phyloP scores from a whole-genome alignment of 2,113 vertebrate genomes.

The Tragelaphus scriptus region DNA sequence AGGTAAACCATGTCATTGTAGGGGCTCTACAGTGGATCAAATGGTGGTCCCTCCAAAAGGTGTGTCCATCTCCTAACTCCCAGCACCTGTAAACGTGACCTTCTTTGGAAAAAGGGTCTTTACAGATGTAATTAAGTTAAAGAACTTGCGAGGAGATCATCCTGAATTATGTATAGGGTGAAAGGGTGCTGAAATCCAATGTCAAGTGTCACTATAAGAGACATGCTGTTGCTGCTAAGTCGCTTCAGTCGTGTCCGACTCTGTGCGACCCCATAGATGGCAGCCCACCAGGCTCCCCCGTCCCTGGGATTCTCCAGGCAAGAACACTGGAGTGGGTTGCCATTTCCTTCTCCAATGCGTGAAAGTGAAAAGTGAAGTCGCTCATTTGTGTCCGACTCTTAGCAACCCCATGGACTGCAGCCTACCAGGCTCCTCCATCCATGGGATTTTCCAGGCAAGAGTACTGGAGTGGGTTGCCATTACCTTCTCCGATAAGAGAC shows the following conservation, averaged over 20 bases:
- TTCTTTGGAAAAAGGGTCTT: not conserved
- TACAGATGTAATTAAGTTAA: not conserved
- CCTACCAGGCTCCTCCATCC: too few species aligned
- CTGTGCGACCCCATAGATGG: too few species aligned
- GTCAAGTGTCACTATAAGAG: not conserved
- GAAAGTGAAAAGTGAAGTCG: too few species aligned
- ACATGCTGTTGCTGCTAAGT: not conserved
- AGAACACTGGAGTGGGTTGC: too few species aligned
- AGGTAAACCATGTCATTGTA: not conserved
- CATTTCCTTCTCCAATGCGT: too few species aligned
- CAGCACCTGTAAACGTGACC: not conserved
- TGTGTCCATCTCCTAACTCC: not conserved
- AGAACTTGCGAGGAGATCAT: not conserved
- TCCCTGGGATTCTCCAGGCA: too few species aligned
- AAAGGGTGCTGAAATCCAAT: not conserved
- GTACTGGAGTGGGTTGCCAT: too few species aligned
- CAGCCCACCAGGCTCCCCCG: rapidly evolving
- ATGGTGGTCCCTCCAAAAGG: not conserved
- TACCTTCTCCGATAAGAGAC: too few species aligned
- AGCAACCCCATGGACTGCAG: too few species aligned
- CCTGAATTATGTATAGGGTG: not conserved
- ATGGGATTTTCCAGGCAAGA: too few species aligned
- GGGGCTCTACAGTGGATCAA: not conserved
- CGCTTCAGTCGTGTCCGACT: too few species aligned
- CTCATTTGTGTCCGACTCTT: too few species aligned